Evolutionary conservation across 2,797 vertebrate species (phyloP), one percentile per base, ranked within the genome.

Genomic region (Sternotherus odoratus): DNA sequence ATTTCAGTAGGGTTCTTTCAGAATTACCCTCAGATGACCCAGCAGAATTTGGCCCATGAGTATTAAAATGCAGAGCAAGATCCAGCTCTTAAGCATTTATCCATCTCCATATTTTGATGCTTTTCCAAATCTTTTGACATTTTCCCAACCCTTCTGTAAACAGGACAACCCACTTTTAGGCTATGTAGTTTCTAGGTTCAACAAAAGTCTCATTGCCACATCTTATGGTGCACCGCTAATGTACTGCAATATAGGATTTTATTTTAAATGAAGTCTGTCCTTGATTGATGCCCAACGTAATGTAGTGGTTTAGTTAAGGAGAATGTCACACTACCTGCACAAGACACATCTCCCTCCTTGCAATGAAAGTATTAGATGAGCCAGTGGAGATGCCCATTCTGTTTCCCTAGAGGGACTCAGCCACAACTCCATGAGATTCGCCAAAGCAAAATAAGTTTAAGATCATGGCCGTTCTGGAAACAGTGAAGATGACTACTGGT

Each of bases 371-470:
- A 7, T 4, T 1, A 92, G 57, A 16, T 16, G 92, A 95, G 36
- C 6, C 39, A 72, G 19, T 54, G 63, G 75, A 83, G 66, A 66
- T 85, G 92, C 91, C 84, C 82, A 90, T 94, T 51, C 53, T 60
- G 3, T 80, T 87, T 49, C 56, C 4, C 0, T 69, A 78, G 21
- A 13, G 43, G 90, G 39, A 30, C 54, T 56, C 16, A 83, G 56
- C 16, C 85, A 84, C 23, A 92, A 49, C 78, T 91, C 91, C 87
- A 77, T 87, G 46, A 97, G 82, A 84, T 72, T 92, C 72, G 96
- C 94, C 77, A 92, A 83, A 88, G 92, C n/a, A 94, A 82, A 92
- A 79, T 39, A 83, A 87, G 21, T 36, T 83, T 78, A 78, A 54
- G 39, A 83, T 36, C 30, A 39, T 43, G 23, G 36, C 23, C 66